These are phyloP conservation scores for Sinella curviseta DNA, from an alignment of 1,140 invertebrate species.

Conservation along the genomic window DNA sequence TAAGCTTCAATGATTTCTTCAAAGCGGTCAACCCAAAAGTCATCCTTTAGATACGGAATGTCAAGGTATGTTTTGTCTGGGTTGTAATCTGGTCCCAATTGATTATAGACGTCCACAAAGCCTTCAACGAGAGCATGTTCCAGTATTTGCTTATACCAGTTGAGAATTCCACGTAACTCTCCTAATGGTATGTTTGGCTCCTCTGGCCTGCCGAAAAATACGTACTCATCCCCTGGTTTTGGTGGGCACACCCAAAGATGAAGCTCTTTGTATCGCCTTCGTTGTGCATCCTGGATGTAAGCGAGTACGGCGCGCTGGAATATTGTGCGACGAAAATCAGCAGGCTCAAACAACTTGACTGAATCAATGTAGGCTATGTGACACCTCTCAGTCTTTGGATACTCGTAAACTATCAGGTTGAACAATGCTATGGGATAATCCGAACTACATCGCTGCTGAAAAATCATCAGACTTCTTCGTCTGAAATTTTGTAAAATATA, in stretches of 20 bases:
- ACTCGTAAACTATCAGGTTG: background rate
- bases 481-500: no score
- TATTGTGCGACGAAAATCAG: background rate
- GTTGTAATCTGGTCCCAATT: no score
- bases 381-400: background rate
- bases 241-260: background rate
- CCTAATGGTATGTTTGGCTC: background rate
- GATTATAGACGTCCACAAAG: no score
- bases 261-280: background rate
- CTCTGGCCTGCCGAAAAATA: background rate
- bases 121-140: no score
- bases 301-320: background rate
- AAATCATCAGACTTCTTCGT: background rate
- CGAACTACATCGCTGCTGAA: background rate
- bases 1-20: no score
- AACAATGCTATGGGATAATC: background rate
- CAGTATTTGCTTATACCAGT: background rate
- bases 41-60: no score
- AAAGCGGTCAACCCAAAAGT: no score
- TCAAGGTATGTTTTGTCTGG: no score
- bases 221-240: background rate
- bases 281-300: background rate
- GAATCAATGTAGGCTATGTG: background rate
- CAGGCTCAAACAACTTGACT: background rate
- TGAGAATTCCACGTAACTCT: background rate